Conservation (phyloP, 2,888 invertebrate species). For the Pachydiplax longipennis region DNA sequence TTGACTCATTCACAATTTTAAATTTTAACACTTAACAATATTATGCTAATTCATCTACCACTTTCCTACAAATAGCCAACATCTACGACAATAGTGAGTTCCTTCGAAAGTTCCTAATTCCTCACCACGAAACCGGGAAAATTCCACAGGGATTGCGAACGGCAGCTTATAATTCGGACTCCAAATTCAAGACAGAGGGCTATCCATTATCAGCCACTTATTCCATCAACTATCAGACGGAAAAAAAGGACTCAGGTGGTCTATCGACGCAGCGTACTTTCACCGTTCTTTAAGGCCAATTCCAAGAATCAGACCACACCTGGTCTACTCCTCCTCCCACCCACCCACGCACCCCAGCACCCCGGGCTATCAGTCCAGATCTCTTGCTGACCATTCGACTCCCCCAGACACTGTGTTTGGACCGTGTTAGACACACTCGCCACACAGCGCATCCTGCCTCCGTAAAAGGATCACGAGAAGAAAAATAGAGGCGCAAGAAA, state of each 20-base stretch:
- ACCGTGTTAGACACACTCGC: background rate
- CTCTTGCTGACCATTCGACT: background rate
- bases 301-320: conserved; percentile 2
- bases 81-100: too few relatives aligned
- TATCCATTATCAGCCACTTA: background rate
- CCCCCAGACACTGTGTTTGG: background rate
- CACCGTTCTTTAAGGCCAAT: background rate
- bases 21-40: too few relatives aligned
- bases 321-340: background rate
- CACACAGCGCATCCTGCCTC: background rate
- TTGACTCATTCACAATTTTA: too few relatives aligned
- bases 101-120: too few relatives aligned
- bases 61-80: too few relatives aligned
- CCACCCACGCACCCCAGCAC: background rate
- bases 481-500: background rate
- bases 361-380: background rate
- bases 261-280: background rate
- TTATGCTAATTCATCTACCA: too few relatives aligned
- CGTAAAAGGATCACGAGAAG: background rate
- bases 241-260: background rate
- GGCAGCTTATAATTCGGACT: background rate
- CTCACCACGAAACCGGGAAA: too few relatives aligned
- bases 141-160: too few relatives aligned
- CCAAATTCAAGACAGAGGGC: background rate
- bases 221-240: background rate